Percentiles rank a stretch among this genome's conserved stretches.
phyloP scores from a whole-genome alignment of 2,113 vertebrate genomes.

The Ochotona princeps region DNA sequence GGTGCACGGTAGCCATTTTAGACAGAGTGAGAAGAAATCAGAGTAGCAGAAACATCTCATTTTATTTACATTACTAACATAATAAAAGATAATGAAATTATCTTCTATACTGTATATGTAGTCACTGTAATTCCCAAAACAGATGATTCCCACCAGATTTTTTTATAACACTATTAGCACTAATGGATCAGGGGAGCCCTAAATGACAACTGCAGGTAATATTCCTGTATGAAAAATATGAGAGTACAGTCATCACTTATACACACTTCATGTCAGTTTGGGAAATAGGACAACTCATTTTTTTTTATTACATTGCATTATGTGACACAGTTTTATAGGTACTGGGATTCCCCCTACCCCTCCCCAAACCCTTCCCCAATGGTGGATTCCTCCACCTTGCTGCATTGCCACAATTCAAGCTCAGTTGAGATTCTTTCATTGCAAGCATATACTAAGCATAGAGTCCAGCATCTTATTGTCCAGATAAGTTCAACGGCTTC shows the following conservation, averaged over 20 bases:
- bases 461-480: no score
- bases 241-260: no score
- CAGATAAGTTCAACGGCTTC: no score
- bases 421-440: no score
- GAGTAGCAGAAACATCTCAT: constrained; percentile 2
- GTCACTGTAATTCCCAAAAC: neutral
- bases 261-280: neutral
- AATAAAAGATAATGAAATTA: neutral
- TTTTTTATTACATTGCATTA: constrained; percentile 22
- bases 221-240: neutral
- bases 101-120: neutral
- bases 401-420: no score
- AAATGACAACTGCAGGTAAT: constrained; percentile 2
- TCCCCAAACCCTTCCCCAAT: no score
- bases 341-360: no score
- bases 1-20: neutral
- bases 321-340: no score
- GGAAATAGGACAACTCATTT: neutral
- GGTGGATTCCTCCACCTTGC: no score
- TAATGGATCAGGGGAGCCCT: neutral
- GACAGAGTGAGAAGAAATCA: neutral
- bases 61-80: neutral
- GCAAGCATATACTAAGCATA: no score
- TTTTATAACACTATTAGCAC: neutral
- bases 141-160: neutral